Base-by-base conservation (phyloP, 2,113 vertebrate genomes). In the Indicator indicator region DNA sequence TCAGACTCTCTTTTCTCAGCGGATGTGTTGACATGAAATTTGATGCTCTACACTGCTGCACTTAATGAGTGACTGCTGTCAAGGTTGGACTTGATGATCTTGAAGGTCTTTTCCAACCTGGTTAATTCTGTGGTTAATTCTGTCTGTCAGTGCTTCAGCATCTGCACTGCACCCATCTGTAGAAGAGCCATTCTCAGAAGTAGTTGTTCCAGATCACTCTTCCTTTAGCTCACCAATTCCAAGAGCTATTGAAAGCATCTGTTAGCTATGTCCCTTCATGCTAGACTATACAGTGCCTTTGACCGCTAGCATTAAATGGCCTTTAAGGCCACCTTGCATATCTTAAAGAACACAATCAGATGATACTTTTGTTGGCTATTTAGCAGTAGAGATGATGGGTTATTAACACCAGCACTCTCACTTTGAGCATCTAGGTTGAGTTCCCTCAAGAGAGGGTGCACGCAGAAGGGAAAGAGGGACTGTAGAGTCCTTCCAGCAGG, bases 371-470 rank as follows among this genome's bases (percentile, higher is more conserved):
- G 1, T 7, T 88, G 40, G 3, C 27, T 65, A 19, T 48, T 78
- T 50, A 55, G 13, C 12, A 14, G 16, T 28, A 46, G 44, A 80
- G 19, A 6, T 12, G 30, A 9, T n/a, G 18, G 7, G 11, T 64
- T 54, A 13, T 20, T 52, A 36, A 52, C 5, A 18, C 12, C 24
- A 68, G 12, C 36, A 28, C 9, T 28, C 12, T n/a, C 27, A 9
- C n/a, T 52, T 75, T 10, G 6, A 16, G 17, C 17, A 4, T n/a
- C 24, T 55, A 64, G 11, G 36, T 60, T 11, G 11, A 1, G 0
- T 21, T 24, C 1, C 1, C 15, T 40, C 7, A 4, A 23, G 38
- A 48, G 40, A 73, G 52, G 59, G 9, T 32, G 6, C 0, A 0
- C 24, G 11, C 27, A 63, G 48, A 72, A 8, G 14, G 50, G 54